Base-by-base conservation (phyloP, 2,113 vertebrate genomes). In the Tyto alba region DNA sequence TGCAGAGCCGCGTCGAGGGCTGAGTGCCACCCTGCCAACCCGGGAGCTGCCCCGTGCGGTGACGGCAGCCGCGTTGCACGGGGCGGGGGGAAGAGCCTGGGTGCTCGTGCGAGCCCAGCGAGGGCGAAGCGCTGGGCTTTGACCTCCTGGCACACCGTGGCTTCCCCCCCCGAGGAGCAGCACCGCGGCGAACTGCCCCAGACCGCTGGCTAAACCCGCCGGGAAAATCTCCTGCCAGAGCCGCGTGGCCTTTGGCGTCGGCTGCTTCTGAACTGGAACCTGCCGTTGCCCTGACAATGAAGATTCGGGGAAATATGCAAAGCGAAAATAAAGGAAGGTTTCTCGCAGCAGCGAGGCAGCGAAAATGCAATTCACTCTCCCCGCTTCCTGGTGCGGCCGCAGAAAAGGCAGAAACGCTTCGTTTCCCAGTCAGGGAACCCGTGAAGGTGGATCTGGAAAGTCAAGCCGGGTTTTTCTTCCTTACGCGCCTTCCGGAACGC, bases 231-330 rank as follows among this genome's bases (percentile, higher is more conserved):
- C 56, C 52, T 13, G 0, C 21, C 5, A 1, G 38, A 18, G 43
- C n/a, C 9, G 1, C 21, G 1, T 1, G 1, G 45, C 48, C 32
- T 55, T 40, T 4, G 23, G 71, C 40, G 11, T 11, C 12, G 2
- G 21, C 81, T 11, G 0, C 57, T 38, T 36, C 53, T 4, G 73
- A 57, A 26, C 29, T 6, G 77, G 53, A 56, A 67, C 82, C 77
- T 82, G 79, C 60, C 8, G 4, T 30, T 57, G 38, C 41, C 43
- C 68, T 26, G 26, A 27, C 40, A 78, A 43, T 1, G 40, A 13
- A 81, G 69, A 57, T 34, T 12, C 6, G 2, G 0, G 2, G 40
- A 68, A 69, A n/a, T 2, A 29, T 0, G 11, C 23, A 2, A 22
- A 86, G 45, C 9, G 6, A 34, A 60, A 56, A 16, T 13, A 10